These are phyloP conservation scores for Papilio gigon DNA, from an alignment of 2,888 invertebrate species.

Conservation along the genomic window DNA sequence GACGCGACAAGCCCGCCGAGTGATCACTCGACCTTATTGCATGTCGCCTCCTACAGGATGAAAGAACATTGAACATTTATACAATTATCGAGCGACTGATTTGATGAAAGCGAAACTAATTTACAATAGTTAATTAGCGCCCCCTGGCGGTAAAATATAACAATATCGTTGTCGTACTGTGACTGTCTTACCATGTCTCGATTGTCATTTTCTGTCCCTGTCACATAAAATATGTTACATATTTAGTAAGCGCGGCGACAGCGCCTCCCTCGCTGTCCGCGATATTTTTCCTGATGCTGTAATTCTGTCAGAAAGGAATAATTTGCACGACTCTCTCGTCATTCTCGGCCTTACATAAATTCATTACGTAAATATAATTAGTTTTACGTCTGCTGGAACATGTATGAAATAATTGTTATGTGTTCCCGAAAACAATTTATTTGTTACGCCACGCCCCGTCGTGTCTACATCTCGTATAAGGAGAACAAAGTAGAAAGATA, in stretches of 20 bases:
- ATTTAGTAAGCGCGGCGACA: too few relatives aligned
- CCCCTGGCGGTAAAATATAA: too few relatives aligned
- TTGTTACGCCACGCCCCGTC: not conserved
- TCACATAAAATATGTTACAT: too few relatives aligned
- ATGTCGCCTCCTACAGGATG: not conserved
- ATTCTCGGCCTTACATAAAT: not conserved
- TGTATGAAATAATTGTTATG: not conserved
- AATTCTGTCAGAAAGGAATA: not conserved
- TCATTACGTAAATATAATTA: slow-evolving; percentile 6
- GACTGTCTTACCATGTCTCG: too few relatives aligned
- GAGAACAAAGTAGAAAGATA: not conserved
- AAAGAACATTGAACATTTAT: not conserved
- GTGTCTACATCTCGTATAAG: not conserved
- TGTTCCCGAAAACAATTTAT: not conserved
- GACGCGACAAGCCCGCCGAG: not conserved
- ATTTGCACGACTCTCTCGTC: not conserved
- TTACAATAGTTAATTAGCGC: too few relatives aligned
- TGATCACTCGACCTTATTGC: slow-evolving; percentile 1
- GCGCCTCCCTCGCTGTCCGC: too few relatives aligned
- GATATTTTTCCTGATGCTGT: too few relatives aligned
- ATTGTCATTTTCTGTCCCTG: too few relatives aligned
- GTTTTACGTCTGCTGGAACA: not conserved
- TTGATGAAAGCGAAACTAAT: too few relatives aligned
- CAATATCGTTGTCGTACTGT: too few relatives aligned
- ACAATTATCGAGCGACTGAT: not conserved